A percentile compares a stretch with the other conserved stretches of the same genome.
Conservation (phyloP, 2,797 vertebrate species). For the Megaceryle alcyon region DNA sequence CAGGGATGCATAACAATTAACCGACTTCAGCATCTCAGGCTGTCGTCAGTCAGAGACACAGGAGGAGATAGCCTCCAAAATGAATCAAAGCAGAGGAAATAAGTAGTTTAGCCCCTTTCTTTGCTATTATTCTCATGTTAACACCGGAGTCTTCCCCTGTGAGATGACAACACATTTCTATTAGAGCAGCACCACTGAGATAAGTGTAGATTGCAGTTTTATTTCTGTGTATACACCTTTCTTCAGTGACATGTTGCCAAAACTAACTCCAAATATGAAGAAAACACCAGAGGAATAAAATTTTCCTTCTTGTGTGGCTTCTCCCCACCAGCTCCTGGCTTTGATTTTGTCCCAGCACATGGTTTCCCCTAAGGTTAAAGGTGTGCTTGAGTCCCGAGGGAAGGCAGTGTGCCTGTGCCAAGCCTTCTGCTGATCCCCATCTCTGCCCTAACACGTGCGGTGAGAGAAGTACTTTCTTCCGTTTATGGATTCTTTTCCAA, state of each 20-base stretch:
- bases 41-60: background rate
- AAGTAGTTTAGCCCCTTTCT: background rate
- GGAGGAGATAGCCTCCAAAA: background rate
- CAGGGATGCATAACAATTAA: constrained; percentile 22
- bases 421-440: background rate
- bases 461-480: background rate
- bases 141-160: background rate
- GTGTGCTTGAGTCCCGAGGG: background rate
- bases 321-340: background rate
- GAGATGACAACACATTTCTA: background rate
- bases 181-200: background rate
- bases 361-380: background rate
- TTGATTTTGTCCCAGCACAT: background rate
- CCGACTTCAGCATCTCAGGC: background rate
- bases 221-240: rapidly evolving
- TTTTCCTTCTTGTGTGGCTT: background rate
- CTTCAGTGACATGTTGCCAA: background rate
- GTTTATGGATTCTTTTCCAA: background rate
- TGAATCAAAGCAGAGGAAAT: background rate
- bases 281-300: background rate
- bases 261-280: background rate
- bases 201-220: background rate
- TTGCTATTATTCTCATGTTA: background rate
- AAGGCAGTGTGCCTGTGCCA: background rate
- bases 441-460: background rate